Evolutionary conservation across 1,140 invertebrate genomes (phyloP).

Genomic region (Drosophila baimaii): DNA sequence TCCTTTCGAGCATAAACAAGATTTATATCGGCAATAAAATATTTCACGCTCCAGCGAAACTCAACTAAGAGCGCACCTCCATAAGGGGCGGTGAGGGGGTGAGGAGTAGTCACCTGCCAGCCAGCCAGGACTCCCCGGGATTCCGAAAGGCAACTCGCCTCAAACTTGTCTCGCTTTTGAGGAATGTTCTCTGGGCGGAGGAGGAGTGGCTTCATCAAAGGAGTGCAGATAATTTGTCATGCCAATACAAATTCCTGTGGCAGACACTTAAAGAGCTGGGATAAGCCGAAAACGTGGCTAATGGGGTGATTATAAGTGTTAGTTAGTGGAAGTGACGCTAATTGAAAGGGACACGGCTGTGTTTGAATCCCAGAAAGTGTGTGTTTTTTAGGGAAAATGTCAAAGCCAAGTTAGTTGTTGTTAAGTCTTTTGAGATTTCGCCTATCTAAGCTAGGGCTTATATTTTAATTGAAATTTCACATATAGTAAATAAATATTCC

Average conservation of each 20-base stretch:
- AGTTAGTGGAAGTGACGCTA: background rate
- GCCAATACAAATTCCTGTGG: constrained; percentile 41
- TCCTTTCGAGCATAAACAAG: constrained; percentile 58
- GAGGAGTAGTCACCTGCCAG: constrained; percentile 10
- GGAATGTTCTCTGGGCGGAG: constrained; percentile 31
- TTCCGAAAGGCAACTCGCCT: background rate
- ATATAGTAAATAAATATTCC: background rate
- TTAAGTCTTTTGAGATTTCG: background rate
- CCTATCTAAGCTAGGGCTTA: background rate
- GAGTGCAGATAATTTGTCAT: constrained; percentile 47
- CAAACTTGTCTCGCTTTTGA: constrained; percentile 32
- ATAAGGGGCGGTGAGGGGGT: background rate
- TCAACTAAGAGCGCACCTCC: constrained; percentile 51
- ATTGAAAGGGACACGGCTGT: background rate
- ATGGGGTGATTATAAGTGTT: constrained; percentile 19
- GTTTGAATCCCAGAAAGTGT: background rate
- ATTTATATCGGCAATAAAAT: constrained; percentile 76
- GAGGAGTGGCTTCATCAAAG: constrained; percentile 47
- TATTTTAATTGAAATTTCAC: background rate
- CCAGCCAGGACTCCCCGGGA: constrained; percentile 1
- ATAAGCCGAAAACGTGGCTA: constrained; percentile 12
- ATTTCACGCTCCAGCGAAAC: constrained; percentile 62
- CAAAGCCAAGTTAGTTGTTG: too few species aligned
- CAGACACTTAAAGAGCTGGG: constrained; percentile 3
- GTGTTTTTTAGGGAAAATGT: background rate